Evolutionary conservation across 2,888 invertebrate genomes (phyloP).

Genomic region (Amaurobius ferox): DNA sequence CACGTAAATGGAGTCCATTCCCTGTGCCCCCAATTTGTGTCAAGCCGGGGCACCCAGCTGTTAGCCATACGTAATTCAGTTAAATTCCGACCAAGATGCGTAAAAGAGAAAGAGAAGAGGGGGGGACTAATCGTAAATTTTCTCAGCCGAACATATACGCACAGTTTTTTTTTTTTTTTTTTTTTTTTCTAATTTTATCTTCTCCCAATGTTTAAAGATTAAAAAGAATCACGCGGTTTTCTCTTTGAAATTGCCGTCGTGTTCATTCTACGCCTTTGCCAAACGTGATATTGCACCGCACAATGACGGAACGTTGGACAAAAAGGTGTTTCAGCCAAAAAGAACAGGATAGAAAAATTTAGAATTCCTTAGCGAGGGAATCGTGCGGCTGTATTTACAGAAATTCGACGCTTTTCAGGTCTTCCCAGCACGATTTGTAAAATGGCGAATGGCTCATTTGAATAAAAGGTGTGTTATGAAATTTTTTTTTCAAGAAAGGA

Average conservation of each 20-base stretch:
- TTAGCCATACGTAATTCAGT: conserved; percentile 25
- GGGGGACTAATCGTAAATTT: not conserved
- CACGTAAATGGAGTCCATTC: not conserved
- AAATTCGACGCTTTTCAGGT: not conserved
- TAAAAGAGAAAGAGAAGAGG: not conserved
- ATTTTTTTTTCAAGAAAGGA: conserved; percentile 13
- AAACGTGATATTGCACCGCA: not conserved
- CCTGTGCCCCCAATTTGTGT: not conserved
- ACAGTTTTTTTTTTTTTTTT: conserved; percentile 18
- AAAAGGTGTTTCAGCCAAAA: too few species aligned
- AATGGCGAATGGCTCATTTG: not conserved
- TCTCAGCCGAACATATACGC: conserved; percentile 16
- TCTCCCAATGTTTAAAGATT: not conserved
- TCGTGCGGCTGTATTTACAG: not conserved
- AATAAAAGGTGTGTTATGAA: conserved; percentile 15
- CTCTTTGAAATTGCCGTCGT: not conserved
- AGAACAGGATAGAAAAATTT: not conserved
- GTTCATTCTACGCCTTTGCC: not conserved
- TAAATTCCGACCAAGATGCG: conserved; percentile 19
- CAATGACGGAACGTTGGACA: not conserved
- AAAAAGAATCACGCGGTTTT: conserved; percentile 20
- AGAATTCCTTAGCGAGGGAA: not conserved
- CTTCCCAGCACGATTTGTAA: conserved; percentile 1
- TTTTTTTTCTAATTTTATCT: conserved; percentile 30
- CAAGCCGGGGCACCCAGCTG: conserved; percentile 20